Evolutionary conservation across 2,888 invertebrate genomes (phyloP).

Genomic region (Merodon equestris): DNA sequence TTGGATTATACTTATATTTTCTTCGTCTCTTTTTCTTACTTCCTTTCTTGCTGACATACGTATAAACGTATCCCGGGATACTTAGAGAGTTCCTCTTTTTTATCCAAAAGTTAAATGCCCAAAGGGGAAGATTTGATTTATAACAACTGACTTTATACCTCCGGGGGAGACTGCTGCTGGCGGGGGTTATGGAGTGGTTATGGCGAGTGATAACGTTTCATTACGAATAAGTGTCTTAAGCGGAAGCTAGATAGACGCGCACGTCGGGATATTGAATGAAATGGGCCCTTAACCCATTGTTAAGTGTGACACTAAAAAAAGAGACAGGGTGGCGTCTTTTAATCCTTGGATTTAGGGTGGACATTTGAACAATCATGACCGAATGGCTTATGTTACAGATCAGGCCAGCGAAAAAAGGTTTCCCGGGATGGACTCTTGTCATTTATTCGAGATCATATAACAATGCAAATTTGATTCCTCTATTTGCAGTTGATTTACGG

Average conservation of each 20-base stretch:
- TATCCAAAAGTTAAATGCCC: slow-evolving; percentile 57
- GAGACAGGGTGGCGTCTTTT: no score
- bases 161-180: neutral
- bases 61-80: no score
- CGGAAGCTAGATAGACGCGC: slow-evolving; percentile 28
- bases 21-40: no score
- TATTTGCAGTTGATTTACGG: no score
- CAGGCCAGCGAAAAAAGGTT: no score
- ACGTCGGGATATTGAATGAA: slow-evolving; percentile 23
- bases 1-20: slow-evolving; percentile 53
- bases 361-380: no score
- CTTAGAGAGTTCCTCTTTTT: slow-evolving; percentile 2
- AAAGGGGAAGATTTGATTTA: slow-evolving; percentile 61
- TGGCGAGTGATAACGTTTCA: slow-evolving; percentile 56
- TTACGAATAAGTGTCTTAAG: slow-evolving; percentile 51
- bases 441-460: no score
- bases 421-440: no score
- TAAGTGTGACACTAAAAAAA: slow-evolving; percentile 2
- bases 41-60: no score
- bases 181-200: slow-evolving; percentile 9
- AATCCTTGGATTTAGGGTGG: no score
- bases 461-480: no score
- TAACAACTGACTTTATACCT: slow-evolving; percentile 54
- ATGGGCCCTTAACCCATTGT: slow-evolving; percentile 32
- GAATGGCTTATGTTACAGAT: no score